Conservation (phyloP, 2,113 vertebrate species). For the Sardina pilchardus region DNA sequence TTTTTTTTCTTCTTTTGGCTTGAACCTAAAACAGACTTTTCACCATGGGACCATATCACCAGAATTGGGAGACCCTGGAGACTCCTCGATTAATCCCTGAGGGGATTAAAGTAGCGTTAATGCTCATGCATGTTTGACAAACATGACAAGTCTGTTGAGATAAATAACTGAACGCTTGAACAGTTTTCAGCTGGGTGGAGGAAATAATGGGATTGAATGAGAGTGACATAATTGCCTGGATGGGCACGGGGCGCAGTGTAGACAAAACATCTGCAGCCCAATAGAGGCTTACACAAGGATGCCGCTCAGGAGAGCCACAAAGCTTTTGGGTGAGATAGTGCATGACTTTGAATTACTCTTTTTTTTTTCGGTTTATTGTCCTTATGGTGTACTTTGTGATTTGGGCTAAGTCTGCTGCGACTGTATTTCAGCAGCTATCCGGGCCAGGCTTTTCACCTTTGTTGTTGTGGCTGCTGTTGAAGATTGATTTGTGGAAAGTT, state of each 20-base stretch:
- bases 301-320: background rate
- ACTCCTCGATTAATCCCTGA: constrained; percentile 57
- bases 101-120: constrained; percentile 62
- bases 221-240: constrained; percentile 1
- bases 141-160: constrained; percentile 53
- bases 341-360: background rate
- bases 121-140: constrained; percentile 44
- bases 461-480: background rate
- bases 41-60: background rate
- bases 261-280: background rate
- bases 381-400: background rate
- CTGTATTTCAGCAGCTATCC: background rate
- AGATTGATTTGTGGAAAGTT: constrained; percentile 39
- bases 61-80: constrained; percentile 41
- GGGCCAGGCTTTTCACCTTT: background rate
- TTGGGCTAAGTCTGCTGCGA: background rate
- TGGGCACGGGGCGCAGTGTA: background rate
- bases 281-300: background rate
- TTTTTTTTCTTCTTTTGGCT: background rate
- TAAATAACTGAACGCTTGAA: constrained; percentile 61
- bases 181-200: constrained; percentile 53
- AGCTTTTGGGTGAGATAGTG: background rate
- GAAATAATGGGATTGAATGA: constrained; percentile 56
- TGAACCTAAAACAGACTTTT: background rate
- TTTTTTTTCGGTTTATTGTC: background rate